Evolutionary conservation across 2,113 vertebrate species (phyloP).

Genomic region (Corythaixoides concolor): DNA sequence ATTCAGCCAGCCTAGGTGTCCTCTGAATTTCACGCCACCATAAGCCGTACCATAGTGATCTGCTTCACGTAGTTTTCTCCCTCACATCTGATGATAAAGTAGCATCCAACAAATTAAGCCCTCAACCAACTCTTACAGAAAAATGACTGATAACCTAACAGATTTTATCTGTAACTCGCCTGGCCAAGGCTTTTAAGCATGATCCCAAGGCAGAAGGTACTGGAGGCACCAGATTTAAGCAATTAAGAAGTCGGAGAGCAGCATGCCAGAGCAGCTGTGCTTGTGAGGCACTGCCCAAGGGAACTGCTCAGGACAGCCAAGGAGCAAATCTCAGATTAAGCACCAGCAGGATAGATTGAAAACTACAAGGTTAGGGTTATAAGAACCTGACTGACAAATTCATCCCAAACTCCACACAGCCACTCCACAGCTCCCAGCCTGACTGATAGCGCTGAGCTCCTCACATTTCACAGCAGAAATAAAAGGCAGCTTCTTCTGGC

Average conservation of each 20-base stretch:
- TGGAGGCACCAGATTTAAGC: background rate
- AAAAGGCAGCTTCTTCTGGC: conserved; percentile 36
- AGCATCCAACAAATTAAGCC: background rate
- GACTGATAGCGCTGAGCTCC: background rate
- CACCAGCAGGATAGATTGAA: background rate
- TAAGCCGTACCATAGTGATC: fast-evolving
- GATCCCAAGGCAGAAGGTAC: background rate
- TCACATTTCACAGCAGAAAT: conserved; percentile 2
- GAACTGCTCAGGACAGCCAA: background rate
- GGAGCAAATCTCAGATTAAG: background rate
- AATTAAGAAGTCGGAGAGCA: background rate
- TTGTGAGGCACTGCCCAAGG: conserved; percentile 11
- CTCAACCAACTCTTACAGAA: background rate
- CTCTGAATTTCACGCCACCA: background rate
- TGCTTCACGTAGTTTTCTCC: background rate
- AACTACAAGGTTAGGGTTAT: background rate
- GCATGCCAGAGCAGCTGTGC: conserved; percentile 4
- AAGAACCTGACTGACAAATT: conserved; percentile 9
- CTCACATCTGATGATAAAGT: background rate
- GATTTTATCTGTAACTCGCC: background rate
- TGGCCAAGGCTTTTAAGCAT: background rate
- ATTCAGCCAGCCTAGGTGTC: background rate
- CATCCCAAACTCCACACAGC: background rate
- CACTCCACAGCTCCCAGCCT: background rate
- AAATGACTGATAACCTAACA: background rate